These are phyloP conservation scores for Ectemnius lituratus DNA, from an alignment of 2,888 invertebrate genomes.

Conservation along the genomic window DNA sequence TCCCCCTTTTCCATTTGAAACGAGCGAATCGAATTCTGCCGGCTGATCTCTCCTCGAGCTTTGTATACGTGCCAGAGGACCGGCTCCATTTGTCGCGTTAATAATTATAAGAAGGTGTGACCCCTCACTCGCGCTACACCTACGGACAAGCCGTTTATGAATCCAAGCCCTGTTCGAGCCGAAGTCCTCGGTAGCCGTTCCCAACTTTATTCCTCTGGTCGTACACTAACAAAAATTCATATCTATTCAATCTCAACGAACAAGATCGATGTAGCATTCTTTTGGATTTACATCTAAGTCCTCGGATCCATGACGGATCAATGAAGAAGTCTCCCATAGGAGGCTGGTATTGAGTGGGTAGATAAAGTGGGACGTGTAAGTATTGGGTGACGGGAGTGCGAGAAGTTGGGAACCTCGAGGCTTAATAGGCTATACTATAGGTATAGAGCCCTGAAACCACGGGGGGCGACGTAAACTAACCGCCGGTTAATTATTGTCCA, in stretches of 20 bases:
- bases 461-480: constrained; percentile 76
- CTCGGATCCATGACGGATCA: too few relatives aligned
- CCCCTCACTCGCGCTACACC: constrained; percentile 71
- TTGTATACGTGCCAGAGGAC: constrained; percentile 63
- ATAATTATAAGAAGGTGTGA: constrained; percentile 77
- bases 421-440: constrained; percentile 42
- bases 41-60: constrained; percentile 31
- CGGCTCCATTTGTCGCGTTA: constrained; percentile 76
- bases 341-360: too few relatives aligned
- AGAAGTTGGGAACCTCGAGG: constrained; percentile 51
- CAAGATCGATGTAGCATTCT: too few relatives aligned
- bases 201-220: constrained; percentile 32
- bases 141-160: constrained; percentile 72
- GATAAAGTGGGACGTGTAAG: too few relatives aligned
- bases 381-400: constrained; percentile 22
- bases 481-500: constrained; percentile 77
- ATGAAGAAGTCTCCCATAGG: too few relatives aligned
- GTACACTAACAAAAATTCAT: too few relatives aligned
- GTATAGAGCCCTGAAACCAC: constrained; percentile 61
- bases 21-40: constrained; percentile 17
- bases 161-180: constrained; percentile 64
- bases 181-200: constrained; percentile 49
- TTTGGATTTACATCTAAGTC: too few relatives aligned
- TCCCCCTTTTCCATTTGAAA: not conserved
- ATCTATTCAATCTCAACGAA: too few relatives aligned